phyloP scores from a whole-genome alignment of 30 jellyfish, hydroid and myxozoan genomes.

The Nemopilema nomurai region DNA sequence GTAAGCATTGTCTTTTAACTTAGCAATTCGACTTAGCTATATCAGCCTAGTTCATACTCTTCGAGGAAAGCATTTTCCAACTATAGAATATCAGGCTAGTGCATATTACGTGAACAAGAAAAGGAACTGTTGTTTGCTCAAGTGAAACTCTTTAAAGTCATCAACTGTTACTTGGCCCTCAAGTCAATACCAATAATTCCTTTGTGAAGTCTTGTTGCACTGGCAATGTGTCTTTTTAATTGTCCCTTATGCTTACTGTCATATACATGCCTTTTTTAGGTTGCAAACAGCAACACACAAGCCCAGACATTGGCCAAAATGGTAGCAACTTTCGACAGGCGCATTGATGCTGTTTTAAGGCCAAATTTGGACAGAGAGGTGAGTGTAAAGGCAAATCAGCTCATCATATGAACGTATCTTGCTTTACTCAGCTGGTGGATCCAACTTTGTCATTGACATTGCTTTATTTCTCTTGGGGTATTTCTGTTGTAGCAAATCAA shows the following conservation, averaged over 20 bases:
- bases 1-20: no score
- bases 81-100: no score
- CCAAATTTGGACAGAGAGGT: slow-evolving; percentile 79
- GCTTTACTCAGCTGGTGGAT: no score
- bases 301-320: slow-evolving; percentile 67
- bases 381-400: neutral
- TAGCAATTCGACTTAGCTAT: no score
- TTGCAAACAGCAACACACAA: slow-evolving; percentile 82
- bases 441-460: neutral
- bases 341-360: slow-evolving; percentile 67
- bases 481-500: slow-evolving; percentile 65
- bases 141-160: no score
- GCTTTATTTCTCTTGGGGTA: neutral
- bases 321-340: slow-evolving; percentile 76
- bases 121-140: no score
- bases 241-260: no score
- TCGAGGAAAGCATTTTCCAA: no score
- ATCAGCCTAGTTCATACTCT: no score
- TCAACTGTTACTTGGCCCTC: no score
- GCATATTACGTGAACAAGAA: no score
- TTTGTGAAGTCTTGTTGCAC: neutral
- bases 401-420: neutral
- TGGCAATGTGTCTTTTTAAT: neutral
- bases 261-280: slow-evolving; percentile 36
- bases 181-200: no score